Base-by-base conservation (phyloP, 1,140 invertebrate species). In the Teleopsis dalmanni region DNA sequence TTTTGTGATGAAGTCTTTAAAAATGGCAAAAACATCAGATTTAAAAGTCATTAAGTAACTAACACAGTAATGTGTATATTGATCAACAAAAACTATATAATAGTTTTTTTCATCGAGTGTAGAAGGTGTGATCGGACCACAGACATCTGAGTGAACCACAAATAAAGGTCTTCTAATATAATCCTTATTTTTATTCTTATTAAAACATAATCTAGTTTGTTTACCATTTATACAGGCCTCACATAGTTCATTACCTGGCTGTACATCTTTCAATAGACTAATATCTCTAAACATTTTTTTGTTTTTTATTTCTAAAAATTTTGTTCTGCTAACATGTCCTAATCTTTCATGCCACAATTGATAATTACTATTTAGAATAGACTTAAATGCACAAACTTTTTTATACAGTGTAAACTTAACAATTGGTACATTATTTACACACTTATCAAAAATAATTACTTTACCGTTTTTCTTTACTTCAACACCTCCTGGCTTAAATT, bases 181-280 rank as follows among this genome's bases (percentile, higher is more conserved):
- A 40, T 55, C 52, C 57, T 70, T 53, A 65, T 44, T 50, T 59
- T 51, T 48, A 62, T 31, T 21, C 42, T 65, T 57, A 40, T 60
- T 45, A 62, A 73, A 73, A n/a, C 60, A 59, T 36, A 72, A 51
- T 50, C 68, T 48, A 23, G 62, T 52, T 60, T 73, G 70, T 61
- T 75, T 75, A 5, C 72, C 70, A 29, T 66, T 57, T 52, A 75
- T 67, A 56, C 71, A 75, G 45, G 69, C 56, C 55, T 76, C 72
- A 58, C 72, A 76, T 38, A 74, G 50, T 26, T 59, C 47, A 50
- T 58, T 46, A 50, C 50, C 56, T 46, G 56, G 50, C 14, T 42
- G 36, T 27, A 70, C 36, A 38, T 48, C 45, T 10, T 58, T 53
- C 27, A 70, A 55, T 52, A 55, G 45, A 47, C 55, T 27, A 26